Conservation (phyloP, 2,113 vertebrate genomes). For the Typhlomys cinereus region DNA sequence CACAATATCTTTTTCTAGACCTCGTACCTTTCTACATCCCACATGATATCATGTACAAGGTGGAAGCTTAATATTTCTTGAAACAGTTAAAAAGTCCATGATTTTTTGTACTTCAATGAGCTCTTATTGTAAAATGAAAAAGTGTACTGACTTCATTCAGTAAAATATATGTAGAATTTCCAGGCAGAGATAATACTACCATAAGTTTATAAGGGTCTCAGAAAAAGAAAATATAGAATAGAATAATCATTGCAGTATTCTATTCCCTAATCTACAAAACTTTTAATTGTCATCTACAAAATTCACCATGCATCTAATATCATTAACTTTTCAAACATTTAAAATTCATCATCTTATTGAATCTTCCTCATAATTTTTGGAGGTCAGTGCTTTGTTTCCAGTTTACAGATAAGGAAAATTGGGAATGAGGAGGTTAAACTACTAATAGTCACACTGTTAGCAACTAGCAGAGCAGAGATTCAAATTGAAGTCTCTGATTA, state of each 20-base stretch:
- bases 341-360: not conserved
- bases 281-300: not conserved
- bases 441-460: not conserved
- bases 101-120: not conserved
- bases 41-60: not conserved
- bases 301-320: not conserved
- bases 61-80: conserved; percentile 1
- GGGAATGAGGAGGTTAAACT: not conserved
- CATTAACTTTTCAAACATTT: not conserved
- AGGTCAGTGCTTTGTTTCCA: not conserved
- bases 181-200: not conserved
- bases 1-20: not conserved
- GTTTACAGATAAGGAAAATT: not conserved
- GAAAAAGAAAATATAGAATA: not conserved
- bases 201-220: not conserved
- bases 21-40: not conserved
- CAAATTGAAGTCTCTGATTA: not conserved
- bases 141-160: not conserved
- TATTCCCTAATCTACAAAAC: not conserved
- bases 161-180: not conserved
- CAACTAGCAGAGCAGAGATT: not conserved
- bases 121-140: not conserved
- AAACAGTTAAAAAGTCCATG: not conserved
- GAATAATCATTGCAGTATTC: not conserved
- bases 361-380: not conserved